Evolutionary conservation across 2,113 vertebrate genomes (phyloP).

Genomic region (Vombatus ursinus): DNA sequence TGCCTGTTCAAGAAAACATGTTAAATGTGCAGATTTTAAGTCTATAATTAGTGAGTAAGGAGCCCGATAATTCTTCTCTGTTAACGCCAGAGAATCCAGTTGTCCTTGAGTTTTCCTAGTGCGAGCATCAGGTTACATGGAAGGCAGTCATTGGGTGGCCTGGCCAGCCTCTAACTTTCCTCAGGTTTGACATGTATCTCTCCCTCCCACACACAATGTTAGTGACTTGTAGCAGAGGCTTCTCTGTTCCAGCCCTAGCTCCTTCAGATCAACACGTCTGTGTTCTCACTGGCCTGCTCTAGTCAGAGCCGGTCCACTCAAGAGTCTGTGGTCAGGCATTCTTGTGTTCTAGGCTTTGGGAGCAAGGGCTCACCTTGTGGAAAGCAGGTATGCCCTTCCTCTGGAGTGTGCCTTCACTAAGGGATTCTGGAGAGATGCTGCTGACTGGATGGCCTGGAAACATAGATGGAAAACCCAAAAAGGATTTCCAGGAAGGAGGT

Average conservation of each 20-base stretch:
- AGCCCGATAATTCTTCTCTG: slow-evolving; percentile 51
- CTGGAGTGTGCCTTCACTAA: slow-evolving; percentile 1
- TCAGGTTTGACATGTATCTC: slow-evolving; percentile 54
- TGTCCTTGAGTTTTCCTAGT: slow-evolving; percentile 80
- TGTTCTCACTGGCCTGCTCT: not conserved
- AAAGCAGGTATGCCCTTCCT: slow-evolving; percentile 55
- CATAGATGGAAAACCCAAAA: not conserved
- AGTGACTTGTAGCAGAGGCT: slow-evolving; percentile 37
- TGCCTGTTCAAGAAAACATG: not conserved
- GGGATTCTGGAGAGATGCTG: slow-evolving; percentile 42
- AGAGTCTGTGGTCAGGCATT: not conserved
- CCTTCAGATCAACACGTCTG: not conserved
- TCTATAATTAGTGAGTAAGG: slow-evolving; percentile 69
- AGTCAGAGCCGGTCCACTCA: not conserved
- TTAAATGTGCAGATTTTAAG: slow-evolving; percentile 1
- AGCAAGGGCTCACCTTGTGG: not conserved
- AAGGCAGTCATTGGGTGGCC: slow-evolving; percentile 63
- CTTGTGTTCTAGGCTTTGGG: not conserved
- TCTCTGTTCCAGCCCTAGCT: slow-evolving; percentile 14
- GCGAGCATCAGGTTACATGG: slow-evolving; percentile 79
- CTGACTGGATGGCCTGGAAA: slow-evolving; percentile 49
- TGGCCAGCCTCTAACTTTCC: slow-evolving; percentile 46
- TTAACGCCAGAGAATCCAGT: slow-evolving; percentile 73
- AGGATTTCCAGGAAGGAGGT: not conserved
- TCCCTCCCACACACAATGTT: slow-evolving; percentile 58